Evolutionary conservation across 2,888 invertebrate species (phyloP), one percentile per base, ranked within the genome.

Genomic region (Agrotis clavis): DNA sequence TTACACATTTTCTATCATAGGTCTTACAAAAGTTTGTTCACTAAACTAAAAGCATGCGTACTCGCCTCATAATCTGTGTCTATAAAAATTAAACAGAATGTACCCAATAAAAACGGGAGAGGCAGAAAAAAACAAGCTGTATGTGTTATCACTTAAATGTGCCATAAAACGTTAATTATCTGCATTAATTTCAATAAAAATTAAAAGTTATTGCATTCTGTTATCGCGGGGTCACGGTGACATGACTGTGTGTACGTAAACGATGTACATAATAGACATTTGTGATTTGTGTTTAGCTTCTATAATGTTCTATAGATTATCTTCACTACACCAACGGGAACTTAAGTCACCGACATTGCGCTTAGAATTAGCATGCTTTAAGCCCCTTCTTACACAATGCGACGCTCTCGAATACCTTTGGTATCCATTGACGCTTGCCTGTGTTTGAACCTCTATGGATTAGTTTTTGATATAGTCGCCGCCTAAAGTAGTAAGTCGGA

Each of bases 111-210:
- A 84, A 83, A 79, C 66, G 57, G 61, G 74, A 73, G 62, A 57
- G 61, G 35, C 62, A 50, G 73, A 81, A 79, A 87, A 90, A 85
- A 92, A 92, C 89, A 92, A 90, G 89, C 86, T 81, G 77, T 66
- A 66, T 64, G 18, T 60, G 77, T 85, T 93, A 93, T 93, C 92
- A 74, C 71, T 79, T 88, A 88, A 90, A 89, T 90, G 88, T 90
- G 88, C 82, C 91, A 92, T 85, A 86, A 94, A 95, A 90, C 88
- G 90, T 92, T 95, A 94, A 95, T 95, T 94, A 92, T 90, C 87
- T 89, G 87, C 89, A 88, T 86, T 92, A 91, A 94, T 90, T 92
- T 94, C 94, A 93, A 94, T 95, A 93, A 94, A 94, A 94, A 94
- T 95, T 94, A 94, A 95, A 94, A 94, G 81, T 93, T 94, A 95